phyloP scores from a whole-genome alignment of 2,113 vertebrate genomes.

The Epinephelus lanceolatus region DNA sequence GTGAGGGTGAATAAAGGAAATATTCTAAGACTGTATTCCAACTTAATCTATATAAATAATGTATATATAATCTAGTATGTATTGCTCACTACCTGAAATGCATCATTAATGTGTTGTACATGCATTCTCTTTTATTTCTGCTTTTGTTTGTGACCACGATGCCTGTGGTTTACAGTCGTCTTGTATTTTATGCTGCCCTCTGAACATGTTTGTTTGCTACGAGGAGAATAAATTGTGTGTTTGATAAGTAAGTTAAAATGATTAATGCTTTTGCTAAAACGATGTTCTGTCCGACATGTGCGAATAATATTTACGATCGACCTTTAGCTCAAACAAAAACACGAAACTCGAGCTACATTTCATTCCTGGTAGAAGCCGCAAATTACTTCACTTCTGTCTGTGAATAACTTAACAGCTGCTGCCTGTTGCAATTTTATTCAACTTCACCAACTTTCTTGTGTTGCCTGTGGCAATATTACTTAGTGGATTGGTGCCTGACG shows the following conservation, averaged over 20 bases:
- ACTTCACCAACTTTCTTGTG: constrained; percentile 70
- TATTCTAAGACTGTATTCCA: constrained; percentile 29
- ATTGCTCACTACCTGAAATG: constrained; percentile 36
- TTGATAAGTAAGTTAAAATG: constrained; percentile 30
- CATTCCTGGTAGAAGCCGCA: constrained; percentile 49
- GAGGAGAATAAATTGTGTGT: constrained; percentile 34
- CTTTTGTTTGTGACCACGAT: constrained; percentile 53
- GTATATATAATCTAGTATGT: constrained; percentile 40
- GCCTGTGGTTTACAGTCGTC: constrained; percentile 56
- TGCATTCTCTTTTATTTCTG: constrained; percentile 26
- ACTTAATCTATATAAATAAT: constrained; percentile 27
- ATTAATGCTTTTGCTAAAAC: constrained; percentile 41
- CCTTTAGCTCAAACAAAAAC: constrained; percentile 50
- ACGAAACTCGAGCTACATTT: constrained; percentile 41
- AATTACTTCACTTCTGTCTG: constrained; percentile 69
- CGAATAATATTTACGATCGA: constrained; percentile 54
- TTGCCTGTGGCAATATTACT: constrained; percentile 76
- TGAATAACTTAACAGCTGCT: constrained; percentile 77
- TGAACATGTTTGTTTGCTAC: constrained; percentile 19
- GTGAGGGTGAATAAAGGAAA: constrained; percentile 13
- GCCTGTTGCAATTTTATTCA: constrained; percentile 74
- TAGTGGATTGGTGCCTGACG: constrained; percentile 66
- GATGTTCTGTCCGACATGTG: constrained; percentile 43
- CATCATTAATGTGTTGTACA: constrained; percentile 24
- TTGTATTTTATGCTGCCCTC: constrained; percentile 28